Evolutionary conservation across 64 coral and sea anemone genomes (phyloP).

Genomic region (Pocillopora verrucosa): DNA sequence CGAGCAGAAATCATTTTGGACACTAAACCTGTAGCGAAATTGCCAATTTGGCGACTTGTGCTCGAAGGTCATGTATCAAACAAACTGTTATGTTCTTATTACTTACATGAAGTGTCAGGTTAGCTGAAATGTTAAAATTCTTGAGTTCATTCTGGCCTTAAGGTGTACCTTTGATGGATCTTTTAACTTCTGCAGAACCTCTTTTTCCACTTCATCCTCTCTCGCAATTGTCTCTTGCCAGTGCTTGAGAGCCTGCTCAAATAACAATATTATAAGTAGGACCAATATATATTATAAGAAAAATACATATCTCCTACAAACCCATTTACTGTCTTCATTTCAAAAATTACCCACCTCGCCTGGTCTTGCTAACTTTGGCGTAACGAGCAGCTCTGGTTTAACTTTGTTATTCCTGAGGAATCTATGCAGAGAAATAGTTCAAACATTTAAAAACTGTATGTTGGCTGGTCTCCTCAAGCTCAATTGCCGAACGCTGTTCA

Average conservation of each 20-base stretch:
- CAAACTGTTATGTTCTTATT: not conserved
- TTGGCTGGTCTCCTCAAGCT: too few relatives aligned
- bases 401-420: not conserved
- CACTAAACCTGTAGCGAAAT: too few relatives aligned
- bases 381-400: slow-evolving; percentile 25
- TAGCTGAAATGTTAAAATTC: not conserved
- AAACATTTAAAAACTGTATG: not conserved
- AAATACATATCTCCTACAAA: too few relatives aligned
- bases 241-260: slow-evolving; percentile 28
- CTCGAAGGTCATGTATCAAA: too few relatives aligned
- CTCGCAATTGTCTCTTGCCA: slow-evolving; percentile 31
- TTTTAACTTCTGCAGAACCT: slow-evolving; percentile 29
- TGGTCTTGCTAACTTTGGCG: slow-evolving; percentile 27
- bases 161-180: slow-evolving; percentile 52
- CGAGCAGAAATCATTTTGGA: too few relatives aligned
- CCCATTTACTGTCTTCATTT: not conserved
- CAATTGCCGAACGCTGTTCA: too few relatives aligned
- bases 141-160: not conserved
- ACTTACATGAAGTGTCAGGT: not conserved
- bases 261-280: not conserved
- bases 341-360: not conserved
- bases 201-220: slow-evolving; percentile 29
- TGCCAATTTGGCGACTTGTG: too few relatives aligned
- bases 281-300: too few relatives aligned
- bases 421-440: not conserved